Evolutionary conservation across 2,797 vertebrate genomes (phyloP).

Genomic region (Buphagus erythrorhynchus): DNA sequence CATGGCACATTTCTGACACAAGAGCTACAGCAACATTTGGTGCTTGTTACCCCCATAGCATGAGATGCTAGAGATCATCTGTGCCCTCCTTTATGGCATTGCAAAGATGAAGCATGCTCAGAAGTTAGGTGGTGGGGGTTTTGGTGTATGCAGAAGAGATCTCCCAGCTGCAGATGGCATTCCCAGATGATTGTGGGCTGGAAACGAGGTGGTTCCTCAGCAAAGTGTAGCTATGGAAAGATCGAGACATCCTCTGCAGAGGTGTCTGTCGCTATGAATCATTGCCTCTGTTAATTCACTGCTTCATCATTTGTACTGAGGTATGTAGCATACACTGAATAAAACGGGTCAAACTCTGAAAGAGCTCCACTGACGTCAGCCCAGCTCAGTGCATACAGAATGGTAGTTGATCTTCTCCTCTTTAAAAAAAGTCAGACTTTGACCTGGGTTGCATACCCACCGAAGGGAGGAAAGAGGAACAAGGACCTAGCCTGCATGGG

Average conservation of each 20-base stretch:
- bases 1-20: background rate
- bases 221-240: constrained; percentile 2
- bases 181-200: background rate
- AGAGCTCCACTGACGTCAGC: constrained; percentile 15
- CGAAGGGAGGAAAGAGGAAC: background rate
- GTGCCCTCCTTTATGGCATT: background rate
- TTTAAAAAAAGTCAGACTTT: background rate
- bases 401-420: background rate
- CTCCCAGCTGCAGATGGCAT: background rate
- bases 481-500: background rate
- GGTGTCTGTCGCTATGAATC: constrained; percentile 35
- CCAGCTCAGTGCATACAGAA: background rate
- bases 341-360: constrained; percentile 39
- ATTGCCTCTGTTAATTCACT: constrained; percentile 17
- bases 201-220: background rate
- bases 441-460: background rate
- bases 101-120: background rate
- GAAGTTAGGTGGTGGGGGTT: background rate
- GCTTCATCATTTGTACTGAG: constrained; percentile 33
- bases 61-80: constrained; percentile 21
- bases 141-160: background rate
- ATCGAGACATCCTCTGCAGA: constrained; percentile 30
- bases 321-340: background rate
- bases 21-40: constrained; percentile 26
- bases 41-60: background rate